Evolutionary conservation across 2,888 invertebrate genomes (phyloP).

Genomic region (Acanthosoma haemorrhoidale): DNA sequence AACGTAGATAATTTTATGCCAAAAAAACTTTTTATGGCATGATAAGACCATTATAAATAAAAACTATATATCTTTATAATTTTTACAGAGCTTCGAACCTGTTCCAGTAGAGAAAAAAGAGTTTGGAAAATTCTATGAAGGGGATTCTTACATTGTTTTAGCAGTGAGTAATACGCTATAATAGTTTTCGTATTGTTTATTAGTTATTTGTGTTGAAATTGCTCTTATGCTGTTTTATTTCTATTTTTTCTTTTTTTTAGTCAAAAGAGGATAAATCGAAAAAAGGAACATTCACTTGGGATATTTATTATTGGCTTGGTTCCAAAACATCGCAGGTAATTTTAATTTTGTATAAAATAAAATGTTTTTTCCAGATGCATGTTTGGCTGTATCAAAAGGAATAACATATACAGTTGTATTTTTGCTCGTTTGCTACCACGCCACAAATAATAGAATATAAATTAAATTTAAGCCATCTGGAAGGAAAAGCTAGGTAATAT

Average conservation of each 20-base stretch:
- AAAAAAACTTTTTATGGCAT: no score
- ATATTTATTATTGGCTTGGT: slow-evolving; percentile 86
- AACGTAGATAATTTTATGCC: no score
- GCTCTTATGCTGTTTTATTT: background rate
- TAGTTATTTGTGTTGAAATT: background rate
- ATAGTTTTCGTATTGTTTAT: background rate
- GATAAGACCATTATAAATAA: no score
- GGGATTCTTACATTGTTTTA: slow-evolving; percentile 79
- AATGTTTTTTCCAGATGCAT: no score
- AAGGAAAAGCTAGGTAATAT: no score
- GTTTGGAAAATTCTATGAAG: slow-evolving; percentile 76
- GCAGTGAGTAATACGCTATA: slow-evolving; percentile 43
- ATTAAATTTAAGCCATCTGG: no score
- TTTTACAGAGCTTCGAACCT: slow-evolving; percentile 71
- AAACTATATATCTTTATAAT: no score
- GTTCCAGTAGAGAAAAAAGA: slow-evolving; percentile 64
- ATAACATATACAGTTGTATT: no score
- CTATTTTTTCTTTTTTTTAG: slow-evolving; percentile 48
- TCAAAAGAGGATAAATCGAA: slow-evolving; percentile 56
- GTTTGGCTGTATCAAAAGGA: no score
- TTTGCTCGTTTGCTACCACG: no score
- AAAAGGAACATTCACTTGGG: slow-evolving; percentile 61
- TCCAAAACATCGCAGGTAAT: slow-evolving; percentile 64
- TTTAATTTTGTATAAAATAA: no score
- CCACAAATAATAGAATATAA: no score